Base-by-base conservation (phyloP, 1,140 invertebrate genomes). In the Riptortus pedestris region DNA sequence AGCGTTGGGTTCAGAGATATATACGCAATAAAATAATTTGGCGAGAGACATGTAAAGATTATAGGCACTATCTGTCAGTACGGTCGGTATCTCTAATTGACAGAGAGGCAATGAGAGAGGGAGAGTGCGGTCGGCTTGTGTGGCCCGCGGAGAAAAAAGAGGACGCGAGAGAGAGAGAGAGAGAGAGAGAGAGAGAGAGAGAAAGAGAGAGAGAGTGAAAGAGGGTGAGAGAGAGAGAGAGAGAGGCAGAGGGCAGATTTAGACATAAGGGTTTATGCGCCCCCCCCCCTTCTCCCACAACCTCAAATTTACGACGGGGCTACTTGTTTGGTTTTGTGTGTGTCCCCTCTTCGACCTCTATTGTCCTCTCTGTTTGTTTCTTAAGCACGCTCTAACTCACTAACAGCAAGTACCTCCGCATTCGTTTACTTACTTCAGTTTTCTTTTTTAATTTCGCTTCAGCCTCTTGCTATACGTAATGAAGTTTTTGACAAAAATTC, bases 251-350 rank as follows among this genome's bases (percentile, higher is more conserved):
- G 51, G 24, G 29, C 3, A 28, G 27, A 20, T 26, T 26, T 2
- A 48, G 60, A 62, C 38, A 27, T 18, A 27, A n/a, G 60, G 60
- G 47, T 38, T 38, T 38, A 38, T 38, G 31, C 31, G 31, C 5
- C 31, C 31, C 43, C 61, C 61, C 5, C 5, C 31, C 31, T 24
- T 47, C 61, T 63, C 61, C 61, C 61, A 63, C 61, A 63, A 63
- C 47, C 48, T 48, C 61, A 63, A 63, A 63, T 63, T 63, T 63
- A 63, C 61, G 61, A 63, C 47, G 61, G 61, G 31, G 31, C 47
- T 63, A 45, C 61, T 63, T 63, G 61, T 63, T 63, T 63, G 61
- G 61, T 63, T 63, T 63, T 63, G 61, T 52, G 29, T 45, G 20
- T 33, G 47, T 22, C 24, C 47, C 24, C 47, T 18, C 31, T 62